These are phyloP conservation scores for Drosophila recens DNA, from an alignment of 2,888 invertebrate genomes.

Conservation along the genomic window DNA sequence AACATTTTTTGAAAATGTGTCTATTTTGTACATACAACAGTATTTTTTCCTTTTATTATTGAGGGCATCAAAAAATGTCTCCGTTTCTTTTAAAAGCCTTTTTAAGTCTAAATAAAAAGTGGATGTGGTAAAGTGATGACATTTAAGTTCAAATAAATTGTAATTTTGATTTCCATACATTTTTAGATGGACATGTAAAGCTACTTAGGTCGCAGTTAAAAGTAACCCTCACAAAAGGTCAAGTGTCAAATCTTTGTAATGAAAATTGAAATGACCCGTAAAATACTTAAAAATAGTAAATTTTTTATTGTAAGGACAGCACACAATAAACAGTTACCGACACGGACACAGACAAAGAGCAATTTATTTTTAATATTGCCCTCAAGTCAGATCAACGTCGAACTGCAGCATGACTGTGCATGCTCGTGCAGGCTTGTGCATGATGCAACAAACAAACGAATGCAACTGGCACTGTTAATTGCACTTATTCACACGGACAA, in stretches of 20 bases:
- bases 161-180: not conserved
- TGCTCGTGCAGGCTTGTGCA: slow-evolving; percentile 7
- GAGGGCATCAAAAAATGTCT: not conserved
- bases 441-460: slow-evolving; percentile 54
- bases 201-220: slow-evolving; percentile 22
- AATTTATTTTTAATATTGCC: slow-evolving; percentile 69
- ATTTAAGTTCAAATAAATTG: not conserved
- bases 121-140: not conserved
- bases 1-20: too few species aligned
- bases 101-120: not conserved
- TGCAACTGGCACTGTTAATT: slow-evolving; percentile 71
- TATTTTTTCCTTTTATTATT: not conserved
- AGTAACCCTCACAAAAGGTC: not conserved
- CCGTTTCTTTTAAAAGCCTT: not conserved
- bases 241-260: not conserved
- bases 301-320: slow-evolving; percentile 1
- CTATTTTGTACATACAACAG: not conserved
- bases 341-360: slow-evolving; percentile 48
- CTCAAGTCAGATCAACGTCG: slow-evolving; percentile 55
- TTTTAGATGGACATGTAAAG: slow-evolving; percentile 29
- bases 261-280: slow-evolving; percentile 1
- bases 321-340: slow-evolving; percentile 32
- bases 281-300: not conserved
- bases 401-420: slow-evolving; percentile 4
- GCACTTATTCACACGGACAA: slow-evolving; percentile 75